Evolutionary conservation across 1,140 invertebrate genomes (phyloP), one percentile per base, ranked within the genome.

Genomic region (Ruditapes philippinarum): DNA sequence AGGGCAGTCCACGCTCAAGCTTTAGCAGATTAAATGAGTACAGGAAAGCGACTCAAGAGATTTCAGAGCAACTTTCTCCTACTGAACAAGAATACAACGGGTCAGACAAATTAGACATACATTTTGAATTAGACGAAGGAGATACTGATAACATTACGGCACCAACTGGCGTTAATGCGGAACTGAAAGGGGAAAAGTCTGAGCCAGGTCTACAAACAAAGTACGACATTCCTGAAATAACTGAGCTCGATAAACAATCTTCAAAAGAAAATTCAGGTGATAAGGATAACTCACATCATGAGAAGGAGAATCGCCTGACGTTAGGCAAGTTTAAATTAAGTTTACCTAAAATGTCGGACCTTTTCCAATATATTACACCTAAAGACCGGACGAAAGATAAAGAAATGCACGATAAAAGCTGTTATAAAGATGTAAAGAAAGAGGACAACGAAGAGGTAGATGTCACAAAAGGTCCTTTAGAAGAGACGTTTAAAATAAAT

Each of bases 321-420:
- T 33, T 78, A 19, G n/a, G n/a, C 0, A 78, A 54, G 54, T 78
- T 54, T 33, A 78, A 78, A 36, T 22, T 78, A 1, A 78, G 74
- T 36, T 28, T 78, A 22, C 74, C 74, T 5, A 78, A 78, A 38
- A 19, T 78, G 31, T 54, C 74, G 33, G 45, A 36, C 25, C 28
- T 78, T 4, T 51, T 40, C 5, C 17, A 25, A 4, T 33, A 54
- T 36, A 7, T 0, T 12, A 33, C n/a, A 2, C 28, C 74, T 28
- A 9, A 9, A 49, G 12, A 74, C 22, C 12, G 22, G 9, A 14
- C 12, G 11, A 12, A 42, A 14, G 12, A 3, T 22, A 28, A 40
- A 9, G 38, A 42, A 11, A n/a, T 49, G 25, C 38, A 9, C 11
- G 12, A 49, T 17, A 49, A 49, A 12, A 49, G 19, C 1, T 4